Conservation (phyloP, 2,113 vertebrate genomes). For the Serinus canaria region DNA sequence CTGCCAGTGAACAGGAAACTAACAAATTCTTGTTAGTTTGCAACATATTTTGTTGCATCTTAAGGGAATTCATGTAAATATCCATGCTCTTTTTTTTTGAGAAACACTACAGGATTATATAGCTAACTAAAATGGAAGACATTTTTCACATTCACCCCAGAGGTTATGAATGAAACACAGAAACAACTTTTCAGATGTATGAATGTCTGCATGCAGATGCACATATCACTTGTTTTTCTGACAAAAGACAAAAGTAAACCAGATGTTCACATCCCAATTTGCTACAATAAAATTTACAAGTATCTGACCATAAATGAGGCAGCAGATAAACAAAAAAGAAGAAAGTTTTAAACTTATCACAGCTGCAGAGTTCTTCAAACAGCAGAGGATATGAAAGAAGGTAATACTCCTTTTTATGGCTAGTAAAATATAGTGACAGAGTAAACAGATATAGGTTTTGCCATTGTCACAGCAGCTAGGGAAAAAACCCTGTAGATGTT, state of each 20-base stretch:
- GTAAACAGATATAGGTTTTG: background rate
- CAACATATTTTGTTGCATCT: background rate
- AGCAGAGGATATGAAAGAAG: background rate
- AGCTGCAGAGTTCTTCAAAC: background rate
- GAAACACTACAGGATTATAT: background rate
- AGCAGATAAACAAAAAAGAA: background rate
- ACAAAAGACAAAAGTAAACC: background rate
- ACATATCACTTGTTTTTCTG: background rate
- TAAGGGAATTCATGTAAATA: background rate
- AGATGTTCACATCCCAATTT: background rate
- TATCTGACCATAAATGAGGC: background rate
- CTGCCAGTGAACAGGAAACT: background rate
- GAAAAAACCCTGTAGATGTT: background rate
- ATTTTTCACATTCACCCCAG: background rate
- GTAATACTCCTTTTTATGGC: background rate
- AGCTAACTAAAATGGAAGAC: background rate
- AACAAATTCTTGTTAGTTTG: background rate
- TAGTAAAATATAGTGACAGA: background rate
- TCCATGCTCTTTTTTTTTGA: background rate
- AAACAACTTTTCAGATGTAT: background rate
- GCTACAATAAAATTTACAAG: background rate
- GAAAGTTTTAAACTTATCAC: background rate
- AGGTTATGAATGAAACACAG: background rate
- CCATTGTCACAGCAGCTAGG: background rate
- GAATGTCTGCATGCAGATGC: background rate